Percentiles rank a stretch among this genome's conserved stretches.
Conservation (phyloP, 2,797 vertebrate species). For the Microctenopoma stevenorrisi region DNA sequence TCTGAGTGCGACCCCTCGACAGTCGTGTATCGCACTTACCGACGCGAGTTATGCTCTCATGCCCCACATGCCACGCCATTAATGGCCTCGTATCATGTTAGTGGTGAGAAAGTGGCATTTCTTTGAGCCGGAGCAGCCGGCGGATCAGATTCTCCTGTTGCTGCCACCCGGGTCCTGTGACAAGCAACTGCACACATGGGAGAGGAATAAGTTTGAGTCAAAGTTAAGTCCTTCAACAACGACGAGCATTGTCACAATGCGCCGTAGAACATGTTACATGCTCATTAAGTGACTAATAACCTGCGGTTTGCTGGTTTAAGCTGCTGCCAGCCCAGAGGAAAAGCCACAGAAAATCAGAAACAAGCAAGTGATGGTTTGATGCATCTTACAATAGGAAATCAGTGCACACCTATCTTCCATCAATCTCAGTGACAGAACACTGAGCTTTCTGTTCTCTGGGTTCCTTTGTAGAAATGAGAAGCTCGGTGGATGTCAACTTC, state of each 20-base stretch:
- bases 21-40: conserved; percentile 29
- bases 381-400: no score
- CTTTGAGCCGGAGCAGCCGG: conserved; percentile 15
- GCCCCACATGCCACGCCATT: conserved; percentile 44
- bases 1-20: conserved; percentile 2
- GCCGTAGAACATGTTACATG: not conserved
- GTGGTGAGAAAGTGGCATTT: conserved; percentile 16
- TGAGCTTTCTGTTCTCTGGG: no score
- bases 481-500: no score
- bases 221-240: not conserved
- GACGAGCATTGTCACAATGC: not conserved
- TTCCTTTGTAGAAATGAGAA: no score
- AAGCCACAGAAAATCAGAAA: no score
- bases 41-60: conserved; percentile 50
- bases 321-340: no score
- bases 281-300: not conserved
- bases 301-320: not conserved
- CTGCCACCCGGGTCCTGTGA: conserved; percentile 24
- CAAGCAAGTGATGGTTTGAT: no score
- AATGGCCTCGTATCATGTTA: conserved; percentile 48
- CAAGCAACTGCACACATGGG: not conserved
- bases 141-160: conserved; percentile 45
- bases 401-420: no score
- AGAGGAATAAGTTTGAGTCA: not conserved
- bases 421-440: no score